Conservation (phyloP, 2,888 invertebrate species). For the Lithodes maja region DNA sequence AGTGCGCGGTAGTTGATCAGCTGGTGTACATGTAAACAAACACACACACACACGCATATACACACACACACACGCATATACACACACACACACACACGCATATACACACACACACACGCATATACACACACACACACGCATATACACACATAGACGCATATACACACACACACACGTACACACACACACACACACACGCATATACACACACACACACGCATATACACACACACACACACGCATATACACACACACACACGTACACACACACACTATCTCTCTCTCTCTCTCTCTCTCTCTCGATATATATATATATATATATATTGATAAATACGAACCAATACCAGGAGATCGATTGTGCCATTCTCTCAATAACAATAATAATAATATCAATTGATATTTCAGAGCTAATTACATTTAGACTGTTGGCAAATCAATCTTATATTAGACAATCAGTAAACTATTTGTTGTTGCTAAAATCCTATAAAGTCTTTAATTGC, state of each 20-base stretch:
- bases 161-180: neutral
- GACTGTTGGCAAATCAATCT: too few relatives aligned
- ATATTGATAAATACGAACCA: too few relatives aligned
- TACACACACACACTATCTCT: neutral
- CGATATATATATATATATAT: too few relatives aligned
- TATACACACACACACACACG: conserved; percentile 14
- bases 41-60: conserved; percentile 12
- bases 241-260: conserved; percentile 22
- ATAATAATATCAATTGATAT: too few relatives aligned
- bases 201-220: conserved; percentile 12
- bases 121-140: conserved; percentile 31
- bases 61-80: conserved; percentile 20
- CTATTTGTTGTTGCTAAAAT: too few relatives aligned
- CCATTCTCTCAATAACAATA: too few relatives aligned
- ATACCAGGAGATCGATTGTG: too few relatives aligned
- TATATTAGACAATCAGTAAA: too few relatives aligned
- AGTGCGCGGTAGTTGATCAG: too few relatives aligned
- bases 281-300: neutral
- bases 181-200: conserved; percentile 16
- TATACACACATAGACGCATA: conserved; percentile 10
- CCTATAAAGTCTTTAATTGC: too few relatives aligned
- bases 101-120: conserved; percentile 17
- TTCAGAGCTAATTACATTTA: too few relatives aligned
- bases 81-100: conserved; percentile 9
- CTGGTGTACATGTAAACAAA: neutral